Evolutionary conservation across 2,797 vertebrate genomes (phyloP), one percentile per base, ranked within the genome.

Genomic region (Pogonophryne albipinna): DNA sequence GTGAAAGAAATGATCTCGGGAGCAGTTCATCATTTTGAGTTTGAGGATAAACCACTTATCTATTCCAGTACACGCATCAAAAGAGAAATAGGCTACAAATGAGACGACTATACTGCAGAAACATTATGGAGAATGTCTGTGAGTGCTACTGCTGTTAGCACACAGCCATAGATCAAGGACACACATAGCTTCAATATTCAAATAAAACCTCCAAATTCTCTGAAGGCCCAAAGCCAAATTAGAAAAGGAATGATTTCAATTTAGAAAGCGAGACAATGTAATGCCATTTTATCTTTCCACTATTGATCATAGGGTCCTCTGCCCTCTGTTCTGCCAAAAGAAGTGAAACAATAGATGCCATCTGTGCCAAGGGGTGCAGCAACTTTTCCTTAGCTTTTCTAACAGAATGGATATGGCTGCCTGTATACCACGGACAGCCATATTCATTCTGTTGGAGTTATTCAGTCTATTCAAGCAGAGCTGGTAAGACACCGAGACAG

Each of bases 291-390:
- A 66, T 83, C 58, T 69, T 62, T 69, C 14, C 59, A 46, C 52
- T 66, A 81, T 84, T 65, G 64, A 87, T 85, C 74, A 82, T 78
- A 77, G 14, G 46, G 31, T 66, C 69, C 50, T 71, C 68, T 47
- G 13, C 3, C 14, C 47, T 62, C 74, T 82, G 68, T 72, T 76
- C 51, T 76, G 50, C 65, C 66, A 66, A 66, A 63, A 41, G 4
- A 63, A 56, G 12, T 38, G 34, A 38, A n/a, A 34, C 23, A 31
- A 62, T 1, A 59, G 52, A 73, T 66, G 50, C 60, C 72, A 67
- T 60, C 42, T 63, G 50, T 8, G 12, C 6, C 47, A 47, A 65
- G 2, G 42, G 9, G 3, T 17, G 41, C 34, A 34, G 57, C 0
- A 65, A 60, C 55, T 66, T 77, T 65, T 45, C 56, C 16, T 44